These are phyloP conservation scores for Dicaeum eximium DNA, from an alignment of 2,113 vertebrate species.

Conservation along the genomic window DNA sequence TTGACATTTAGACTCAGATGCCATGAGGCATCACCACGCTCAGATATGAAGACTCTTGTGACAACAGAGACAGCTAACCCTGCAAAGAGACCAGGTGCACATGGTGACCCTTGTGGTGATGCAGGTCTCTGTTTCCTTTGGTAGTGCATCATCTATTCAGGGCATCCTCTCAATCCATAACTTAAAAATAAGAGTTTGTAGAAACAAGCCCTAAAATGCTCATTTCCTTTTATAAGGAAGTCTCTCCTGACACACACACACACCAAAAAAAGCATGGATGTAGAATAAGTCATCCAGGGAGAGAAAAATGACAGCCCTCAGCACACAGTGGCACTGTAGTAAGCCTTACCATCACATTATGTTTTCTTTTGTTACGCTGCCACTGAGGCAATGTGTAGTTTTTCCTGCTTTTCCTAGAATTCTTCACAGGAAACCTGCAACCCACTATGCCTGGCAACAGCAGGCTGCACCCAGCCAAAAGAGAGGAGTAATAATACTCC, in stretches of 20 bases:
- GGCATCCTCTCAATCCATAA: not conserved
- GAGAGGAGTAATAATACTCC: not conserved
- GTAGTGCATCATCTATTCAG: not conserved
- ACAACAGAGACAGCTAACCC: not conserved
- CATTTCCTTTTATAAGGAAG: not conserved
- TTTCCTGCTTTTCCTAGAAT: not conserved
- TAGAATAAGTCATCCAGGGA: not conserved
- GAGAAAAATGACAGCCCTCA: not conserved
- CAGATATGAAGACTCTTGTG: not conserved
- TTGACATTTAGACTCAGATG: not conserved
- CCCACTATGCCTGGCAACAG: not conserved
- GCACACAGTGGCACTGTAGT: not conserved
- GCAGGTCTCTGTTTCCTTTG: not conserved
- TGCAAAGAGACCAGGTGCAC: not conserved
- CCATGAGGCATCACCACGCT: not conserved
- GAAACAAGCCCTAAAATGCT: not conserved
- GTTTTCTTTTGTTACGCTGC: not conserved
- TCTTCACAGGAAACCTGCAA: not conserved
- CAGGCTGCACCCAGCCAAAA: not conserved
- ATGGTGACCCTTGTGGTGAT: not conserved
- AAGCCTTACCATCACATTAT: not conserved
- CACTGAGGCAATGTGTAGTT: not conserved
- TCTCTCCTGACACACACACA: not conserved
- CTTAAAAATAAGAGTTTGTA: not conserved
- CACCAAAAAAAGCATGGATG: not conserved